Evolutionary conservation across 2,113 vertebrate genomes (phyloP), one percentile per base, ranked within the genome.

Genomic region (Carassius auratus): DNA sequence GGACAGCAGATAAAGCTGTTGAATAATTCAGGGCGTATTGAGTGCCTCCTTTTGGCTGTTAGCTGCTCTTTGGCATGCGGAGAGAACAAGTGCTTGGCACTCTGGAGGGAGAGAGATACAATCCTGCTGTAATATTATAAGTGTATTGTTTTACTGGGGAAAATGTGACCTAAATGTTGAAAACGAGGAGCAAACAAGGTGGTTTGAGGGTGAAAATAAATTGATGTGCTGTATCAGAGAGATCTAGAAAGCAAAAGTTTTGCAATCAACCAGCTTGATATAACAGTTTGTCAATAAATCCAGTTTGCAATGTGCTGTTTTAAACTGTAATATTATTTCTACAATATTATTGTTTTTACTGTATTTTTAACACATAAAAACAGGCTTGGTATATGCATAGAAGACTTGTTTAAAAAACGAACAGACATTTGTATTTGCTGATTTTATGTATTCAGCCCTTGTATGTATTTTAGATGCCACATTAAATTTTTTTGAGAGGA

Each of bases 1-100:
- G 81, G 85, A 84, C 73, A 73, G 83, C 66, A 85, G 86, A 85
- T 87, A 84, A 87, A 79, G 77, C 59, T 88, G 64, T 82, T 88
- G 87, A 88, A 88, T 88, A 82, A 88, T 88, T 86, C 87, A 86
- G 38, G 74, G 30, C 69, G 52, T 55, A 76, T 79, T 84, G 57
- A 80, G 81, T 81, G 78, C 81, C 83, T 88, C 82, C 82, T 81
- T 59, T 88, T 45, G 62, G 12, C 68, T 84, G 86, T 84, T 87
- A 73, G 83, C 83, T 81, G 71, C 86, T 61, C 36, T 76, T 76
- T 85, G 33, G 38, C 23, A 23, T 64, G 50, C 13, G 8, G 38
- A n/a, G 66, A 26, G 52, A 78, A 61, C 42, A 52, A 84, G 45
- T 26, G 38, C 83, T 30, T 52, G 74, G 36, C 2, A 5, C 2